These are phyloP conservation scores for Brenthis hecate DNA, from an alignment of 2,888 invertebrate species.

Conservation along the genomic window DNA sequence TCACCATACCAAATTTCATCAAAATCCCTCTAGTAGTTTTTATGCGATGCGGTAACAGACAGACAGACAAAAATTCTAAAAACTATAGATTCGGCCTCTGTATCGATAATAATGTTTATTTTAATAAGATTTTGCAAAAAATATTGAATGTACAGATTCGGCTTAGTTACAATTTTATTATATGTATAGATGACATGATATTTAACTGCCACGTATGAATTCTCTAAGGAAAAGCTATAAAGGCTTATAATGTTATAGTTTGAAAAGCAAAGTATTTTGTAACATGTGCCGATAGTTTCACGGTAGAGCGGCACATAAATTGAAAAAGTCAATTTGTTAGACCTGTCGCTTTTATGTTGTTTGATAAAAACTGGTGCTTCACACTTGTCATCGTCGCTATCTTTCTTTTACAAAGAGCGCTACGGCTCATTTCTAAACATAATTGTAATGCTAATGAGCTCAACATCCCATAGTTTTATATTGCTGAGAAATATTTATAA, in stretches of 20 bases:
- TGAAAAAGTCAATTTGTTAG: constrained; percentile 41
- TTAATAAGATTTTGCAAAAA: too few species aligned
- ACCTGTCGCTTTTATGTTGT: constrained; percentile 32
- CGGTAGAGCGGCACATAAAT: constrained; percentile 30
- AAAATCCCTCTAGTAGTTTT: too few species aligned
- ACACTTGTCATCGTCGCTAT: constrained; percentile 34
- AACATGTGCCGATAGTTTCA: constrained; percentile 34
- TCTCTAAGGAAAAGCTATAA: background rate
- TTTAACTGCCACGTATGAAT: background rate
- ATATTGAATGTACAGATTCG: too few species aligned
- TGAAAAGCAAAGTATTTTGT: constrained; percentile 25
- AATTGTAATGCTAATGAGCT: constrained; percentile 25
- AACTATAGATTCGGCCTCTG: too few species aligned
- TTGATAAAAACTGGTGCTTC: constrained; percentile 28
- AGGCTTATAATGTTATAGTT: background rate
- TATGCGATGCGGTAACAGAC: too few species aligned
- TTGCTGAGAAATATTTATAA: background rate
- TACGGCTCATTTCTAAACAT: constrained; percentile 18
- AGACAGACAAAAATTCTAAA: too few species aligned
- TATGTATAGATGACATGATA: too few species aligned
- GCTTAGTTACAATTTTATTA: too few species aligned
- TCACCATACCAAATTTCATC: too few species aligned
- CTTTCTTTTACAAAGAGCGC: constrained; percentile 17
- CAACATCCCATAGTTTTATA: background rate
- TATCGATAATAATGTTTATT: too few species aligned